A percentile compares a stretch with the other conserved stretches of the same genome.
phyloP scores from a whole-genome alignment of 2,113 vertebrate species.

The Chamaetylas fuelleborni region DNA sequence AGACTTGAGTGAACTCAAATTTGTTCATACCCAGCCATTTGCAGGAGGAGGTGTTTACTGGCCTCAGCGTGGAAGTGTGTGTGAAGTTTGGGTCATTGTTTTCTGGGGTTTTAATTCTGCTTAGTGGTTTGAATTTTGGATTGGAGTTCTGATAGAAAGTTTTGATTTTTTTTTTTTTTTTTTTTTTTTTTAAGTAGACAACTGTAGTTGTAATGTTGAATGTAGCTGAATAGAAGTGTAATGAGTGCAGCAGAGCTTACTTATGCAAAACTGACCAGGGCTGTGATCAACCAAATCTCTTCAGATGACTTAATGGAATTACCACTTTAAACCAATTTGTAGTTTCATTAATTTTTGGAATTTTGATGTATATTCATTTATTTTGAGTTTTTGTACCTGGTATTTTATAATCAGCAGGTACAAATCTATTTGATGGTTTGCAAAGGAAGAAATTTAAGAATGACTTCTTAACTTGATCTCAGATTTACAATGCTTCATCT shows the following conservation, averaged over 20 bases:
- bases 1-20: not conserved
- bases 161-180: not conserved
- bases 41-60: not conserved
- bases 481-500: not conserved
- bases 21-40: not conserved
- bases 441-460: not conserved
- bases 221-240: not conserved
- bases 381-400: not conserved
- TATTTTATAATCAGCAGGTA: not conserved
- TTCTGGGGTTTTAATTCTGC: not conserved
- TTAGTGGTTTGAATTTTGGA: not conserved
- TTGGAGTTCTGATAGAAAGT: not conserved
- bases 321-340: not conserved
- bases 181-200: not conserved
- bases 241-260: not conserved
- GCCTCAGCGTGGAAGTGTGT: accelerated
- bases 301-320: not conserved
- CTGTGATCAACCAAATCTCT: not conserved
- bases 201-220: not conserved
- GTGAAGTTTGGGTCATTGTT: not conserved
- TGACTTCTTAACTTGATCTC: not conserved
- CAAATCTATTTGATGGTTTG: not conserved
- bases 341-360: not conserved
- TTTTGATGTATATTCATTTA: not conserved
- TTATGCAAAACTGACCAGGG: not conserved